Conservation (phyloP, 2,888 invertebrate genomes). For the Chymomyza fuscimana region DNA sequence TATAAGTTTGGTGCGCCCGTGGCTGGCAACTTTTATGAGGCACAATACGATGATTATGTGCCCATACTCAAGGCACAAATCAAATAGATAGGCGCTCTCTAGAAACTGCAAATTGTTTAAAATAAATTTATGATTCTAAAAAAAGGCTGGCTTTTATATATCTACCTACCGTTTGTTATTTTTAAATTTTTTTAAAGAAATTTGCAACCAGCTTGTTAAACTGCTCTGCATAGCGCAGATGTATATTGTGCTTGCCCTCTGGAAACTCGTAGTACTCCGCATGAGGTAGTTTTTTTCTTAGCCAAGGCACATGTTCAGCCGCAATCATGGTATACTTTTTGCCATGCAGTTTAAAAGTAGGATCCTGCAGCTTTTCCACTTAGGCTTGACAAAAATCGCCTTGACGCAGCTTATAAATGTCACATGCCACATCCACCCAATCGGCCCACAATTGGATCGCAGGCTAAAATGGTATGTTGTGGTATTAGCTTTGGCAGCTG, state of each 20-base stretch:
- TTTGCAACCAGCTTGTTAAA: conserved; percentile 88
- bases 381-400: conserved; percentile 87
- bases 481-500: conserved; percentile 80
- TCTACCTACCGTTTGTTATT: not conserved
- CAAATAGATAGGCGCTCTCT: conserved; percentile 37
- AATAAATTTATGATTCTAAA: conserved; percentile 49
- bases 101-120: conserved; percentile 29
- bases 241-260: conserved; percentile 93
- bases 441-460: conserved; percentile 90
- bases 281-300: conserved; percentile 80
- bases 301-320: conserved; percentile 85
- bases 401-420: conserved; percentile 82
- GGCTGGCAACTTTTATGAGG: conserved; percentile 90
- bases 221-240: conserved; percentile 88
- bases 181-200: conserved; percentile 79
- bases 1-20: conserved; percentile 87
- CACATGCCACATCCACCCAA: conserved; percentile 86
- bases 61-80: conserved; percentile 80
- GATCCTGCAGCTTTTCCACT: conserved; percentile 85
- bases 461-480: conserved; percentile 81
- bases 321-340: conserved; percentile 90
- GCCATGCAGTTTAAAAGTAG: conserved; percentile 91
- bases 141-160: conserved; percentile 1
- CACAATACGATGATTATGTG: conserved; percentile 90
- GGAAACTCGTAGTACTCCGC: conserved; percentile 86